phyloP scores from a whole-genome alignment of 2,113 vertebrate species.

The Perca flavescens region DNA sequence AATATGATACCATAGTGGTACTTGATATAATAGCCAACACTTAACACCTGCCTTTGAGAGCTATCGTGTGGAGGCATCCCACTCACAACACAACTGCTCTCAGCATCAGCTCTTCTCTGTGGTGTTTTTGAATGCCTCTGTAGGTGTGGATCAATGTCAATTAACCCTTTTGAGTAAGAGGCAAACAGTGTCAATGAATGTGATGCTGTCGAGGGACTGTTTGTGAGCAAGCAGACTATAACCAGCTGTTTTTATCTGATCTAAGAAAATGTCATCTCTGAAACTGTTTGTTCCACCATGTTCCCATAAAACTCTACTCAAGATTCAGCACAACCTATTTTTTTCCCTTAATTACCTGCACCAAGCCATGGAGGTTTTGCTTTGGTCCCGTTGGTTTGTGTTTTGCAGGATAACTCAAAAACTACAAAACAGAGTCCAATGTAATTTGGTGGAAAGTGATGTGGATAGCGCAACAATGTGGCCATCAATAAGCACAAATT shows the following conservation, averaged over 20 bases:
- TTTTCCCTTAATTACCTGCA: constrained; percentile 3
- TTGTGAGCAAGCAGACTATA: constrained; percentile 17
- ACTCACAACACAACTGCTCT: constrained; percentile 42
- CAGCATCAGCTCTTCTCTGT: constrained; percentile 43
- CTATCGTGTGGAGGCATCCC: constrained; percentile 8
- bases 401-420: constrained; percentile 7
- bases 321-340: neutral
- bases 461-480: neutral
- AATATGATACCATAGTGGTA: neutral
- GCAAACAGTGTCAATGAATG: constrained; percentile 45
- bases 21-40: constrained; percentile 35
- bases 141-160: constrained; percentile 66
- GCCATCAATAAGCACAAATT: neutral
- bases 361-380: neutral
- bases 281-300: constrained; percentile 4
- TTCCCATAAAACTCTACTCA: neutral
- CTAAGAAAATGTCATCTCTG: constrained; percentile 24
- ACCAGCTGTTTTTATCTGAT: constrained; percentile 28
- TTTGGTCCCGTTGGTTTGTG: constrained; percentile 20
- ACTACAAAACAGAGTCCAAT: neutral
- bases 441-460: neutral
- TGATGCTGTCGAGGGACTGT: constrained; percentile 11
- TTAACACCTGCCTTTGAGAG: constrained; percentile 48
- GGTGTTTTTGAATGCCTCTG: constrained; percentile 43
- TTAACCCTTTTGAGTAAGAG: constrained; percentile 32